A percentile compares a stretch with the other conserved stretches of the same genome.
Evolutionary conservation across 2,888 invertebrate species (phyloP).

Genomic region (Malthinus flaveolus): DNA sequence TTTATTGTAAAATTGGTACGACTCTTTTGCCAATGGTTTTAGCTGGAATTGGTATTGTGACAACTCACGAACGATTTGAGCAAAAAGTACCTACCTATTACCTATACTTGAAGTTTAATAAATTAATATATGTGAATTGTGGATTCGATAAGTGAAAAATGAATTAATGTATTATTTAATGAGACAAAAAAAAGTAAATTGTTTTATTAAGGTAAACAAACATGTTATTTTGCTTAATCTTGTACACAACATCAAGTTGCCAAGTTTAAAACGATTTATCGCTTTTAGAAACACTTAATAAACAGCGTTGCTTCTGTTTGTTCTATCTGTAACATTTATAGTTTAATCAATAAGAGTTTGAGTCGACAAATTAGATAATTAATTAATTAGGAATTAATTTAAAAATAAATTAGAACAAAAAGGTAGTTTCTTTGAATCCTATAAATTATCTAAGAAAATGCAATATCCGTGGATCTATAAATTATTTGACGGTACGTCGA

Average conservation of each 20-base stretch:
- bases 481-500: not conserved
- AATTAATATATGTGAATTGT: too few species aligned
- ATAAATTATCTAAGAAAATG: not conserved
- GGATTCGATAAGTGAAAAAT: too few species aligned
- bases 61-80: too few species aligned
- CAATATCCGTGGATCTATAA: conserved; percentile 5
- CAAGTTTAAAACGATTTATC: conserved; percentile 7
- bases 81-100: too few species aligned
- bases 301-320: conserved; percentile 3
- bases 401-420: not conserved
- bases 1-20: too few species aligned
- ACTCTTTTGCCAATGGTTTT: too few species aligned
- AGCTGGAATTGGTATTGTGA: too few species aligned
- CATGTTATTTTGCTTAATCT: conserved; percentile 4
- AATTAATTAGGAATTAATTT: conserved; percentile 2
- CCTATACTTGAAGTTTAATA: too few species aligned
- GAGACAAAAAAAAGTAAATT: too few species aligned
- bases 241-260: conserved; percentile 7
- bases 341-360: conserved; percentile 2
- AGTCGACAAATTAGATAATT: not conserved
- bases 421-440: not conserved
- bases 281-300: conserved; percentile 5
- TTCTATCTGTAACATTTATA: conserved; percentile 6
- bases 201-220: not conserved
- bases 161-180: too few species aligned